Evolutionary conservation across 2,888 invertebrate genomes (phyloP).

Genomic region (Drosophila meridionalis): DNA sequence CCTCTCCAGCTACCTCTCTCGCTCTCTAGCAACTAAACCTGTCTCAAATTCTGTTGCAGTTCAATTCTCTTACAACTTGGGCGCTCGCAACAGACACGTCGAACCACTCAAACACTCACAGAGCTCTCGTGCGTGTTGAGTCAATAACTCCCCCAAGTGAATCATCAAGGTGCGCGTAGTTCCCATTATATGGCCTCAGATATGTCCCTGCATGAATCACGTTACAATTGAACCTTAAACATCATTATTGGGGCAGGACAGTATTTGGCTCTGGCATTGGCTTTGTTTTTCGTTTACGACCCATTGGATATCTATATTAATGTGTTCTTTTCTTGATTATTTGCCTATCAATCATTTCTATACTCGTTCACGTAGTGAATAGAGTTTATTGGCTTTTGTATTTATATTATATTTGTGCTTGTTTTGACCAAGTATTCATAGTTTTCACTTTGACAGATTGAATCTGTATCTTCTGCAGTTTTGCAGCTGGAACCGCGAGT

Average conservation of each 20-base stretch:
- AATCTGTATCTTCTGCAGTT: no score
- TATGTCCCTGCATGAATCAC: conserved; percentile 32
- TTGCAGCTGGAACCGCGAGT: no score
- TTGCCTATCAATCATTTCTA: not conserved
- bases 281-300: not conserved
- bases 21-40: not conserved
- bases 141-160: conserved; percentile 18
- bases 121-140: not conserved
- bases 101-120: not conserved
- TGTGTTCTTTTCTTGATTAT: no score
- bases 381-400: not conserved
- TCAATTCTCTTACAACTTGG: not conserved
- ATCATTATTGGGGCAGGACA: conserved; percentile 33
- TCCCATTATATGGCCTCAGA: not conserved
- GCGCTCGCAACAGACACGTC: not conserved
- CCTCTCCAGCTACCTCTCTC: not conserved
- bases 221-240: not conserved
- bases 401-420: no score
- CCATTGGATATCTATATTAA: not conserved
- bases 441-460: no score
- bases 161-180: conserved; percentile 19
- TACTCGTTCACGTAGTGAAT: not conserved
- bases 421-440: no score
- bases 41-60: not conserved
- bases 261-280: not conserved